These are phyloP conservation scores for Cheilosia soror DNA, from an alignment of 2,888 invertebrate species.

Conservation along the genomic window DNA sequence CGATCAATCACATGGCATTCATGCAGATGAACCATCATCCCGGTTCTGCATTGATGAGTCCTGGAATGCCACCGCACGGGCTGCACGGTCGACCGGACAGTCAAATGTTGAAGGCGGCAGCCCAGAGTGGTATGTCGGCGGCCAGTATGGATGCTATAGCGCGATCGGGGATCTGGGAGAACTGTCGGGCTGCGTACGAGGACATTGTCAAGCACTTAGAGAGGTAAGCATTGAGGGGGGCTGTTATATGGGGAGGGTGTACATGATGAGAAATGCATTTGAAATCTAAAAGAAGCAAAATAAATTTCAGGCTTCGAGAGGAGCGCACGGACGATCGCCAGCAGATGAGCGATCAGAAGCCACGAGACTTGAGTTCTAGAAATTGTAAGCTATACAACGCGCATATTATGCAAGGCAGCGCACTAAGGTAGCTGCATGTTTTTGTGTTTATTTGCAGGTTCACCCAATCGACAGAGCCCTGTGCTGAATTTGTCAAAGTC, in stretches of 20 bases:
- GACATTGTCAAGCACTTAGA: slow-evolving; percentile 97
- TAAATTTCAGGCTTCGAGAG: slow-evolving; percentile 89
- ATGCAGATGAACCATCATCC: slow-evolving; percentile 94
- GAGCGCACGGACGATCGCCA: slow-evolving; percentile 94
- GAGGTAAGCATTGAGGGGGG: slow-evolving; percentile 87
- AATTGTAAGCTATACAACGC: slow-evolving; percentile 87
- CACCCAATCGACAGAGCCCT: slow-evolving; percentile 95
- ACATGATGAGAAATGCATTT: slow-evolving; percentile 47
- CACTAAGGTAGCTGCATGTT: background rate
- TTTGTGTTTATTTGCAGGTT: slow-evolving; percentile 83
- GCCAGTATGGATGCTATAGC: slow-evolving; percentile 94
- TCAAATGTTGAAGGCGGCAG: slow-evolving; percentile 88
- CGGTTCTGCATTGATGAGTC: slow-evolving; percentile 92
- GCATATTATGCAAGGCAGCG: background rate
- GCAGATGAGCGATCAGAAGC: slow-evolving; percentile 92
- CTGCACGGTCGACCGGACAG: slow-evolving; percentile 91
- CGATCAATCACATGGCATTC: slow-evolving; percentile 96
- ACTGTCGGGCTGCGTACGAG: slow-evolving; percentile 96
- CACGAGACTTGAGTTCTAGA: slow-evolving; percentile 93
- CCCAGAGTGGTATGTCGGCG: slow-evolving; percentile 89
- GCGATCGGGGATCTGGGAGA: slow-evolving; percentile 96
- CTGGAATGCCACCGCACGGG: slow-evolving; percentile 93
- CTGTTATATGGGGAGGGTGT: background rate
- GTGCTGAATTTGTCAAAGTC: slow-evolving; percentile 96
- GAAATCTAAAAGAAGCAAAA: slow-evolving; percentile 73